These are phyloP conservation scores for Drosophila aldrichi DNA, from an alignment of 2,888 invertebrate species.

Conservation along the genomic window DNA sequence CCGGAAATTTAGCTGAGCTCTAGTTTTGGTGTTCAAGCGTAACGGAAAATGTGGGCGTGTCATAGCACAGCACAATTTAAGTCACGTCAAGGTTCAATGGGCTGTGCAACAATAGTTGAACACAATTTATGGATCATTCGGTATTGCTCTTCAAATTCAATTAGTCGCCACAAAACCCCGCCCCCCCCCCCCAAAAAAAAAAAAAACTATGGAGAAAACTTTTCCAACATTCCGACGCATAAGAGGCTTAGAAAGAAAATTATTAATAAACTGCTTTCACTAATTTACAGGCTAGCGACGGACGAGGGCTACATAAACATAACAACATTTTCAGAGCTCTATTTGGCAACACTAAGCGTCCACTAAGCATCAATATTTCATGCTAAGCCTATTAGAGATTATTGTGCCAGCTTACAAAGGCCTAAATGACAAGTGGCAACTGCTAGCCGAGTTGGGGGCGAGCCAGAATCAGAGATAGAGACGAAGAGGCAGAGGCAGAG, in stretches of 20 bases:
- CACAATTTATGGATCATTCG: conserved; percentile 45
- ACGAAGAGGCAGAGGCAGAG: background rate
- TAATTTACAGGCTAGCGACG: conserved; percentile 56
- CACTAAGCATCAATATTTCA: conserved; percentile 77
- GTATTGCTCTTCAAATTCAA: conserved; percentile 44
- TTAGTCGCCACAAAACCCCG: conserved; percentile 41
- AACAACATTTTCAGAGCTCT: conserved; percentile 56
- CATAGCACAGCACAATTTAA: conserved; percentile 41
- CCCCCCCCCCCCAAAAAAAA: too few species aligned
- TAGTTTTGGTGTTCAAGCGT: conserved; percentile 68
- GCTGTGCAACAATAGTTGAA: conserved; percentile 19
- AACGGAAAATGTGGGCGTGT: conserved; percentile 56
- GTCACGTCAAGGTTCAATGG: conserved; percentile 44
- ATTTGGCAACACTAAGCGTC: conserved; percentile 74
- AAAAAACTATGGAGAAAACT: conserved; percentile 29
- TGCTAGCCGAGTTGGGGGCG: conserved; percentile 7
- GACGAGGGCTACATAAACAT: conserved; percentile 6
- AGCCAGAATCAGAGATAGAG: background rate
- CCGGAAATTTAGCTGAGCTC: conserved; percentile 20
- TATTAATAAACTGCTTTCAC: conserved; percentile 74
- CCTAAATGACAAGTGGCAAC: conserved; percentile 67
- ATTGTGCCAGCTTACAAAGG: conserved; percentile 75
- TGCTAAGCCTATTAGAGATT: conserved; percentile 77
- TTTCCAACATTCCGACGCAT: conserved; percentile 35
- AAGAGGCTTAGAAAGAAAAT: conserved; percentile 66